Conservation (phyloP, 2,888 invertebrate species). For the Megalurothrips usitatus region DNA sequence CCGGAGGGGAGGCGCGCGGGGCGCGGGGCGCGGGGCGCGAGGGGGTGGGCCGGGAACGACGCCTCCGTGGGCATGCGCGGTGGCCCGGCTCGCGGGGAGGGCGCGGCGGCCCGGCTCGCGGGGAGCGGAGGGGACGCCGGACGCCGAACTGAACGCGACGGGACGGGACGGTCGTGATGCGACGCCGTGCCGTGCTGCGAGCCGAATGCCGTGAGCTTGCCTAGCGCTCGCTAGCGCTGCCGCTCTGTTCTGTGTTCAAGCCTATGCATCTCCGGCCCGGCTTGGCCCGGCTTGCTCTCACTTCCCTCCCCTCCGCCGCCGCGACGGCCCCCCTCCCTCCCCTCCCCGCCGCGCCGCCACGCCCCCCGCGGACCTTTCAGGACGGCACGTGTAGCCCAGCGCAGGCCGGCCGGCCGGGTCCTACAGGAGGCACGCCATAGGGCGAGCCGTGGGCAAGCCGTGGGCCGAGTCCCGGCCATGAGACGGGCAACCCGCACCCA, state of each 20-base stretch:
- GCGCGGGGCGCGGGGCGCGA: too few species aligned
- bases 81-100: neutral
- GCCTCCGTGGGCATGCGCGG: conserved; percentile 21
- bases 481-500: too few species aligned
- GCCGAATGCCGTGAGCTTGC: conserved; percentile 3
- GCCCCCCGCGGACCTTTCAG: conserved; percentile 6
- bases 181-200: neutral
- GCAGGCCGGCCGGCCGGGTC: too few species aligned
- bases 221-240: neutral
- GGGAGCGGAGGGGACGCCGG: too few species aligned
- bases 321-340: neutral
- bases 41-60: too few species aligned
- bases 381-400: conserved; percentile 29
- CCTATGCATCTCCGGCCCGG: neutral
- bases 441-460: too few species aligned
- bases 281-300: neutral
- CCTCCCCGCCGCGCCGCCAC: neutral
- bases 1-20: conserved; percentile 33
- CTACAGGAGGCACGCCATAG: too few species aligned
- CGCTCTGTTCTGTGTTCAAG: neutral
- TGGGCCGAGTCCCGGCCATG: too few species aligned
- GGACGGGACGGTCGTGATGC: too few species aligned
- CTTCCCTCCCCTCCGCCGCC: neutral
- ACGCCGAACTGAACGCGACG: too few species aligned
- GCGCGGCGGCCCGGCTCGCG: too few species aligned